A percentile compares a stretch with the other conserved stretches of the same genome.
Evolutionary conservation across 2,797 vertebrate species (phyloP).

Genomic region (Pseudomugil tenellus): DNA sequence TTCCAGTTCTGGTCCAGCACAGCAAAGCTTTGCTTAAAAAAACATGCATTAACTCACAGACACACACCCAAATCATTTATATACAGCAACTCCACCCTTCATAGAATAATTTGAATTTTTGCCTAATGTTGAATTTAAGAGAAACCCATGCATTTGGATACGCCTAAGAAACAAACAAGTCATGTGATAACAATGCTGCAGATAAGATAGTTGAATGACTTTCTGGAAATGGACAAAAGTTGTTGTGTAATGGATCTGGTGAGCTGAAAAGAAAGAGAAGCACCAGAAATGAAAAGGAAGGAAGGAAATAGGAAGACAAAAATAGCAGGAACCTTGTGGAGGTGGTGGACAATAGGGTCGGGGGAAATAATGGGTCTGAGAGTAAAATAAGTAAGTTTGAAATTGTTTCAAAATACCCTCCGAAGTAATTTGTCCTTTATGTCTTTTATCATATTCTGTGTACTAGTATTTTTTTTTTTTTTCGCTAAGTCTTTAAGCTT

Average conservation of each 20-base stretch:
- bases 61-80: constrained; percentile 45
- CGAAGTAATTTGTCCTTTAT: neutral
- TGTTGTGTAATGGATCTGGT: constrained; percentile 4
- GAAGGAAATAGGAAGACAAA: neutral
- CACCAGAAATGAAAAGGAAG: constrained; percentile 5
- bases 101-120: constrained; percentile 24
- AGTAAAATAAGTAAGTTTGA: constrained; percentile 1
- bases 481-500: too few relatives aligned
- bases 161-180: constrained; percentile 15
- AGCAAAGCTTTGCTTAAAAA: constrained; percentile 51
- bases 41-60: constrained; percentile 23
- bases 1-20: constrained; percentile 36
- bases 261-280: neutral
- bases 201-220: neutral
- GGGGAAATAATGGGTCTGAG: neutral
- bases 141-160: neutral
- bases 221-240: constrained; percentile 4
- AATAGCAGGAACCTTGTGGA: neutral
- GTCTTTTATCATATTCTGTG: neutral
- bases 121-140: constrained; percentile 1
- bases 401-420: neutral
- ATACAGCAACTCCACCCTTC: constrained; percentile 6
- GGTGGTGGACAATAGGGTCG: neutral
- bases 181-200: neutral
- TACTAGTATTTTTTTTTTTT: neutral